phyloP scores from a whole-genome alignment of 2,797 vertebrate genomes.

The Sebastes miniatus region DNA sequence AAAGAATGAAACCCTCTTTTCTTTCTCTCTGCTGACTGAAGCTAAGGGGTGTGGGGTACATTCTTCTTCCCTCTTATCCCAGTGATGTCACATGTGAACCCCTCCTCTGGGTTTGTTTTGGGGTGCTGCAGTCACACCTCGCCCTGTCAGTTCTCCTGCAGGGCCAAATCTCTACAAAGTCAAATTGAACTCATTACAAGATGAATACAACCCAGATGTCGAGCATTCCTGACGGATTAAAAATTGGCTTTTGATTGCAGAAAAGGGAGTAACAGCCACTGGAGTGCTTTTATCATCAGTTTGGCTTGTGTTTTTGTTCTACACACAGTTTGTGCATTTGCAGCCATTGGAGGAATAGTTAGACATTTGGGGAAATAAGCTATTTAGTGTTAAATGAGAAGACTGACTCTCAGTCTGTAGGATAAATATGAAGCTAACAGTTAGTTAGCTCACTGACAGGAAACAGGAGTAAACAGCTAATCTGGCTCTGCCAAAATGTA shows the following conservation, averaged over 20 bases:
- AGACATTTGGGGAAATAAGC: background rate
- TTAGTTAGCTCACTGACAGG: background rate
- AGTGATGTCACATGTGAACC: conserved; percentile 35
- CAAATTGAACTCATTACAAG: background rate
- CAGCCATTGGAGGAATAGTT: background rate
- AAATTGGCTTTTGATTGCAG: background rate
- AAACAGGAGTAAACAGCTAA: background rate
- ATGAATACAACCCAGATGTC: conserved; percentile 40
- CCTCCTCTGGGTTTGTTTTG: background rate
- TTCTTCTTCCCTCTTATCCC: background rate
- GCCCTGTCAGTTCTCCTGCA: background rate
- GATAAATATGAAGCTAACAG: background rate
- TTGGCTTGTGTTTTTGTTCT: background rate
- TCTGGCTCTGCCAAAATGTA: background rate
- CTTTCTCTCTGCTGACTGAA: conserved; percentile 20
- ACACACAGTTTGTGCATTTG: background rate
- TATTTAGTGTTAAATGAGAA: background rate
- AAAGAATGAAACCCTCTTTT: background rate
- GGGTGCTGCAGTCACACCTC: conserved; percentile 14
- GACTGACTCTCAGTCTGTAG: background rate
- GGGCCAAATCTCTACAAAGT: background rate
- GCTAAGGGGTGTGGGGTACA: background rate
- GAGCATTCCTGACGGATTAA: conserved; percentile 8
- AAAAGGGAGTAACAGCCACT: background rate
- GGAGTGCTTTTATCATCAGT: background rate